These are phyloP conservation scores for Fistularia commersonii DNA, from an alignment of 2,797 vertebrate genomes.

Conservation along the genomic window DNA sequence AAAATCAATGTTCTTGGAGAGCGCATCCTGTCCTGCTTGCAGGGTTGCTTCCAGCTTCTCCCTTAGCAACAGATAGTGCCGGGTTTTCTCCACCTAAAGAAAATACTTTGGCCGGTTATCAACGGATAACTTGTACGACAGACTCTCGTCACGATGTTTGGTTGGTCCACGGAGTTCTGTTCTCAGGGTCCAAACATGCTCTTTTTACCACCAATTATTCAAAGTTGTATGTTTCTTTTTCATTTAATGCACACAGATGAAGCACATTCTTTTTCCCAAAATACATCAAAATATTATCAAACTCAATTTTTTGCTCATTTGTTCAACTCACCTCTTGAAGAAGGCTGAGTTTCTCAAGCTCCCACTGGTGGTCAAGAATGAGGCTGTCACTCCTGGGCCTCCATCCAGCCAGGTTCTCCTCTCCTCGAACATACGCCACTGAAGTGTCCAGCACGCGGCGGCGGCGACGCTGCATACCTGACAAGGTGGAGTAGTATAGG, in stretches of 20 bases:
- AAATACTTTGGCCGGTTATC: not conserved
- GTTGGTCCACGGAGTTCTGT: no score
- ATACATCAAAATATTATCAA: not conserved
- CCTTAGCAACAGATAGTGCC: slow-evolving; percentile 92
- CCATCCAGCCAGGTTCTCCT: slow-evolving; percentile 98
- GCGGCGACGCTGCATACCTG: slow-evolving; percentile 97
- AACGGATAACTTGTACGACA: not conserved
- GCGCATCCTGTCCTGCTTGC: slow-evolving; percentile 81
- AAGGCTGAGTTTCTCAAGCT: slow-evolving; percentile 96
- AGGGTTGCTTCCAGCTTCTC: slow-evolving; percentile 94
- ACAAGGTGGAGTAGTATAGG: not conserved
- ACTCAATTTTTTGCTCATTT: not conserved
- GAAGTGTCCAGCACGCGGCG: slow-evolving; percentile 95
- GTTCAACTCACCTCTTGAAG: slow-evolving; percentile 85
- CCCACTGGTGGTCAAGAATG: slow-evolving; percentile 98
- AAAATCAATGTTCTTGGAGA: slow-evolving; percentile 79
- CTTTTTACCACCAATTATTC: no score
- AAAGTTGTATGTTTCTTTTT: not conserved
- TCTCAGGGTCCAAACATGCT: no score
- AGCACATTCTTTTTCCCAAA: not conserved
- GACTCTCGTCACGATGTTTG: not conserved
- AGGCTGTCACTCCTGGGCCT: slow-evolving; percentile 96
- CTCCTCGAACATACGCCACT: slow-evolving; percentile 92
- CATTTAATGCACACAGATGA: not conserved
- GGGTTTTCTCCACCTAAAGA: slow-evolving; percentile 92